Base-by-base conservation (phyloP, 1,140 invertebrate species). In the Copidosoma floridanum region DNA sequence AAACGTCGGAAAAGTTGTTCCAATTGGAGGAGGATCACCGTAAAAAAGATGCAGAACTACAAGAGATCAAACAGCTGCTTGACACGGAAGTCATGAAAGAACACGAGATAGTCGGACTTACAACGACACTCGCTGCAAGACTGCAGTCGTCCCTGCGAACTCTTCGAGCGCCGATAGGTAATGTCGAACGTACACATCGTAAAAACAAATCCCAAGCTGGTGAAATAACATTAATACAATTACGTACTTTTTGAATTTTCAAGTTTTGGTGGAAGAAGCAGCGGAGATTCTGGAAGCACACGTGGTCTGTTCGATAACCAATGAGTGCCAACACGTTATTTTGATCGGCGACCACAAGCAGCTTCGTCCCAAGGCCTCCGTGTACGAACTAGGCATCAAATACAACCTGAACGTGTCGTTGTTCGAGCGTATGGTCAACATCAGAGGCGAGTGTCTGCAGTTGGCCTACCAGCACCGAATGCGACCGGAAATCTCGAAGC, bases 151-250 rank as follows among this genome's bases (percentile, higher is more conserved):
- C 52, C 43, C 1, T 54, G 4, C 38, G 16, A 7, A 24, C 26
- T 11, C 40, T 54, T 18, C 5, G 8, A 3, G 37, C 52, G 11
- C 52, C 52, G n/a, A 54, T 54, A 27, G 52, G 52, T 54, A 54
- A 20, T 14, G 1, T 32, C n/a, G n/a, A n/a, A n/a, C n/a, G n/a
- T n/a, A n/a, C n/a, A n/a, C n/a, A n/a, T n/a, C n/a, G n/a, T n/a
- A n/a, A n/a, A n/a, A n/a, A n/a, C n/a, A n/a, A n/a, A n/a, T n/a
- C n/a, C n/a, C n/a, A n/a, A n/a, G n/a, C n/a, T n/a, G n/a, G n/a
- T n/a, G n/a, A n/a, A n/a, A n/a, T n/a, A n/a, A n/a, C n/a, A n/a
- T n/a, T n/a, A n/a, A n/a, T n/a, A n/a, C n/a, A 32, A n/a, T 46
- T 23, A 46, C n/a, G n/a, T n/a, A n/a, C n/a, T n/a, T 11, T 46